Evolutionary conservation across 2,888 invertebrate species (phyloP), one percentile per base, ranked within the genome.

Genomic region (Polydesmus complanatus): DNA sequence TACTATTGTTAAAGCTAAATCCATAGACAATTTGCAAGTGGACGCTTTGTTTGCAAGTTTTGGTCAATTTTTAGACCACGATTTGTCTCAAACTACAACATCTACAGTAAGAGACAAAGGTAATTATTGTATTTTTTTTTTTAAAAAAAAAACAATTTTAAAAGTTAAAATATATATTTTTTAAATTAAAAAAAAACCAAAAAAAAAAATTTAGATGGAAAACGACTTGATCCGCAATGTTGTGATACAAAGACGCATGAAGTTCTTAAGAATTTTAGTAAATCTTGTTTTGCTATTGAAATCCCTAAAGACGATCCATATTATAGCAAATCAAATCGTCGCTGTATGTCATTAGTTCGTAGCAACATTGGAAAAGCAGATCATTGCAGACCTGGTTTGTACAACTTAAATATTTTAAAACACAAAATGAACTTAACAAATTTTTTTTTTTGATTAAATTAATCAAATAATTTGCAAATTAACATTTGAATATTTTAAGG

Each of bases 31-130:
- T 18, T 60, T 60, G 51, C 62, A 64, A 27, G 62, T 61, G 14
- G 51, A 58, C 22, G 62, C 64, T 26, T 62, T 63, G 51, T 48
- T 64, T 53, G 68, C 68, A 60, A 62, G 62, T 27, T 75, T 75
- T 74, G 77, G 77, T 8, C 77, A 77, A 66, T 73, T 77, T 57
- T 69, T 76, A 53, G 77, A 77, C 67, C 77, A 77, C 65, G 77
- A 77, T 65, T 68, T 77, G 58, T 76, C 77, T 1, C 69, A 75
- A 54, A 74, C 74, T 2, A 74, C 73, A 1, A 73, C 73, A 65
- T n/a, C n/a, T n/a, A n/a, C n/a, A n/a, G n/a, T n/a, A n/a, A n/a
- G n/a, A n/a, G n/a, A n/a, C n/a, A n/a, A n/a, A n/a, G n/a, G n/a
- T n/a, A n/a, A n/a, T n/a, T n/a, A n/a, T n/a, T n/a, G n/a, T n/a